A percentile compares a stretch with the other conserved stretches of the same genome.
phyloP scores from a whole-genome alignment of 1,140 invertebrate species.

The Calephelis virginiensis region DNA sequence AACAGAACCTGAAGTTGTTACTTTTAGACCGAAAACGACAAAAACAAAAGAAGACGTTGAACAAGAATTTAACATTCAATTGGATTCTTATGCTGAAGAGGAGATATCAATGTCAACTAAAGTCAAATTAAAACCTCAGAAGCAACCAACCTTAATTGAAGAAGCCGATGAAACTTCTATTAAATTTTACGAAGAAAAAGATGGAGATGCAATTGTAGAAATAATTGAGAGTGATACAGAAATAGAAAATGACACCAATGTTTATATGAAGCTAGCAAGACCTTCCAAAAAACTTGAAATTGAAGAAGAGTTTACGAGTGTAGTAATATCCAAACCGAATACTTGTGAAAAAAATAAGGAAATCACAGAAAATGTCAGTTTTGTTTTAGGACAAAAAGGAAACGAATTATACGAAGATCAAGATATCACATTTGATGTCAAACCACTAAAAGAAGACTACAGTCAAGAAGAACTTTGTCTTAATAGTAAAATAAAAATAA shows the following conservation, averaged over 20 bases:
- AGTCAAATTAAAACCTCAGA: slow-evolving; percentile 86
- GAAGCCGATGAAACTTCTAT: slow-evolving; percentile 86
- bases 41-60: slow-evolving; percentile 90
- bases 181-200: slow-evolving; percentile 84
- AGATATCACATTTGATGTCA: slow-evolving; percentile 80
- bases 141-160: slow-evolving; percentile 84
- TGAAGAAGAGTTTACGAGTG: slow-evolving; percentile 43
- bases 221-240: slow-evolving; percentile 85
- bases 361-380: slow-evolving; percentile 65
- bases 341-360: slow-evolving; percentile 17
- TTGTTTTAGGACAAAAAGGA: slow-evolving; percentile 79
- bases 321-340: slow-evolving; percentile 47
- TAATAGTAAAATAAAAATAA: slow-evolving; percentile 86
- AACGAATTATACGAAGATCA: slow-evolving; percentile 64
- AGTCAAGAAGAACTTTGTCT: slow-evolving; percentile 89
- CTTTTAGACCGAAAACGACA: slow-evolving; percentile 84
- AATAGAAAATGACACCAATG: slow-evolving; percentile 74
- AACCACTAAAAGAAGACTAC: slow-evolving; percentile 70
- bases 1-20: slow-evolving; percentile 85
- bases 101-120: slow-evolving; percentile 91
- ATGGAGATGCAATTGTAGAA: slow-evolving; percentile 81
- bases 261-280: slow-evolving; percentile 56
- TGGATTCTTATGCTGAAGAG: slow-evolving; percentile 91
- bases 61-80: slow-evolving; percentile 90
- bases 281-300: slow-evolving; percentile 32